Base-by-base conservation (phyloP, 2,113 vertebrate species). In the Lamprotornis superbus region DNA sequence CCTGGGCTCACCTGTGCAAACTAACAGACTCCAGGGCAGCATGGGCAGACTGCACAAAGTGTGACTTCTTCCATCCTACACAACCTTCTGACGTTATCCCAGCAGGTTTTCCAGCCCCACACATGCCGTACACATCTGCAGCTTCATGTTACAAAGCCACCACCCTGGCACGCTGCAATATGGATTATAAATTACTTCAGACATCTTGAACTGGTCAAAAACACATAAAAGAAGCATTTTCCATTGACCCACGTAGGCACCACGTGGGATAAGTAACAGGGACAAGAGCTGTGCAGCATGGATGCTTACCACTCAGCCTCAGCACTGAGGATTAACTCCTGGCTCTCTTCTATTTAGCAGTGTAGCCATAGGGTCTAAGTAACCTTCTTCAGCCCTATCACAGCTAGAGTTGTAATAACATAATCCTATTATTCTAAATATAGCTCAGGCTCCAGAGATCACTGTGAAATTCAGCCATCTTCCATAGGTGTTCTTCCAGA, bases 371-470 rank as follows among this genome's bases (percentile, higher is more conserved):
- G 74, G 49, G 75, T 64, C 65, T 82, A 64, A 68, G 78, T 87
- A 89, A 89, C 87, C 59, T 95, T 77, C 76, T 83, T 59, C 57
- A 91, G 87, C 30, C 74, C 70, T 75, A 23, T 87, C 84, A 85
- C 49, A 79, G 70, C 57, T 82, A 53, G 49, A 79, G 37, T 19
- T 75, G 22, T 91, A 93, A 90, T 89, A 83, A 74, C 57, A 65
- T 90, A 94, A 81, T 89, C 64, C 55, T 94, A 87, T 87, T 91
- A 87, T 86, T 93, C 46, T 67, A 85, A 73, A 91, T 95, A 80
- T 61, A 95, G 75, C 79, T 65, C 37, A 83, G 11, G 46, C 65
- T 90, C 53, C 76, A 46, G 46, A 67, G 61, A 73, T 83, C 40
- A 40, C 80, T 53, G 40, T 59, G 60, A 91, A 86, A 95, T 91